Conservation (phyloP, 2,797 vertebrate species). For the Lagocephalus sceleratus region DNA sequence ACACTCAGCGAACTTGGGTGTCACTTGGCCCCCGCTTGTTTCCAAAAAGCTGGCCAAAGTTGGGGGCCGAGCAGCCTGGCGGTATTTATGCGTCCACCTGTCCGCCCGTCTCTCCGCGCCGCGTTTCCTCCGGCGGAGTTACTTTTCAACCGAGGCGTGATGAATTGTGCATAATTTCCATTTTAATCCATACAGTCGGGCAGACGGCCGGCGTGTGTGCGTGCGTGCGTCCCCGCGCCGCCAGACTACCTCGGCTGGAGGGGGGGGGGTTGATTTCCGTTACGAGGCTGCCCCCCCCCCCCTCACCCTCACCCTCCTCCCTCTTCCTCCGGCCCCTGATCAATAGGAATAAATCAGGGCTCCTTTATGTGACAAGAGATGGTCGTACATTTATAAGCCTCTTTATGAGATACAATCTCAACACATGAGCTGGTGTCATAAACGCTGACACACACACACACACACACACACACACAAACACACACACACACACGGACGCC, state of each 20-base stretch:
- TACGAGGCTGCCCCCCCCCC: constrained; percentile 68
- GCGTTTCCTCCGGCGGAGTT: constrained; percentile 46
- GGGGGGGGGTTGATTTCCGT: constrained; percentile 74
- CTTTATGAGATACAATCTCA: constrained; percentile 80
- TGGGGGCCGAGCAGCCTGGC: constrained; percentile 38
- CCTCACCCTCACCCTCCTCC: constrained; percentile 43
- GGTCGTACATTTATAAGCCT: constrained; percentile 79
- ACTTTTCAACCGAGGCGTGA: constrained; percentile 60
- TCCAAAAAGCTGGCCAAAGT: constrained; percentile 55
- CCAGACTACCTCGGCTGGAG: constrained; percentile 55
- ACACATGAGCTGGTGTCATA: constrained; percentile 72
- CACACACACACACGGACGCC: neutral
- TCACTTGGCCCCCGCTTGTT: constrained; percentile 48
- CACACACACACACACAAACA: constrained; percentile 22
- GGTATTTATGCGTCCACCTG: constrained; percentile 61
- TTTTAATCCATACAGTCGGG: constrained; percentile 55
- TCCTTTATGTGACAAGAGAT: constrained; percentile 76
- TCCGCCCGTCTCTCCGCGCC: constrained; percentile 30
- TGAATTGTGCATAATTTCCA: constrained; percentile 68
- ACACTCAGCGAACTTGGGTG: constrained; percentile 64
- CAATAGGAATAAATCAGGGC: constrained; percentile 79
- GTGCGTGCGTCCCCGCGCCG: constrained; percentile 50
- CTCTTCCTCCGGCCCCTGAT: constrained; percentile 66
- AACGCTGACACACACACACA: constrained; percentile 47
- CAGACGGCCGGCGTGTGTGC: constrained; percentile 41